phyloP scores from a whole-genome alignment of 2,797 vertebrate species.

The Neopelma chrysocephalum region DNA sequence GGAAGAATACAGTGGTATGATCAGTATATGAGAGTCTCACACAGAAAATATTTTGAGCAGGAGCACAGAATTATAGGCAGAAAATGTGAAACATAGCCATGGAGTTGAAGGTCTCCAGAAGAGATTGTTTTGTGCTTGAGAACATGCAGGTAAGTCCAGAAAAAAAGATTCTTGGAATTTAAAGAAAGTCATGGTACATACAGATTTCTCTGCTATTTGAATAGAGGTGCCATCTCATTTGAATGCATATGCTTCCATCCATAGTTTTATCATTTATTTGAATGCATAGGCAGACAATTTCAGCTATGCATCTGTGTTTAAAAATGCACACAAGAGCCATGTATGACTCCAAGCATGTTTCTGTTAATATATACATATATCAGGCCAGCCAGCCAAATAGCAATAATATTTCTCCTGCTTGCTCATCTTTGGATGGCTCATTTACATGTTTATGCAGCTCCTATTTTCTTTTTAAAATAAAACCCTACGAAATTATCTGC shows the following conservation, averaged over 20 bases:
- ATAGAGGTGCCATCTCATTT: conserved; percentile 25
- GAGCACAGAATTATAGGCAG: not conserved
- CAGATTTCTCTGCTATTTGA: not conserved
- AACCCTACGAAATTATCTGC: not conserved
- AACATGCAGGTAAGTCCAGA: not conserved
- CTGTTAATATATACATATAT: not conserved
- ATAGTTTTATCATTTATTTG: conserved; percentile 59
- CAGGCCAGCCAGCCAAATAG: not conserved
- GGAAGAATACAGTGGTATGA: not conserved
- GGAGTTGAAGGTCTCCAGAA: not conserved
- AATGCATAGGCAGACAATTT: conserved; percentile 14
- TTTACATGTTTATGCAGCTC: conserved; percentile 46
- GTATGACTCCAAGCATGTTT: not conserved
- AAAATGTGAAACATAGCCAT: not conserved
- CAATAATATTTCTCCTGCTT: conserved; percentile 33
- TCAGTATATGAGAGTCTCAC: not conserved
- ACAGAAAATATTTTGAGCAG: not conserved
- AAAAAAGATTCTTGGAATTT: not conserved
- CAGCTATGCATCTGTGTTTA: conserved; percentile 31
- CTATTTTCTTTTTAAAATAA: conserved; percentile 18
- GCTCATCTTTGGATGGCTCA: conserved; percentile 31
- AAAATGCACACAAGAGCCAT: conserved; percentile 26
- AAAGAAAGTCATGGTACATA: not conserved
- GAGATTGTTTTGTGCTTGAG: not conserved
- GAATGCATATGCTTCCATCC: conserved; percentile 24